Evolutionary conservation across 2,113 vertebrate genomes (phyloP).

Genomic region (Dryoscopus gambensis): DNA sequence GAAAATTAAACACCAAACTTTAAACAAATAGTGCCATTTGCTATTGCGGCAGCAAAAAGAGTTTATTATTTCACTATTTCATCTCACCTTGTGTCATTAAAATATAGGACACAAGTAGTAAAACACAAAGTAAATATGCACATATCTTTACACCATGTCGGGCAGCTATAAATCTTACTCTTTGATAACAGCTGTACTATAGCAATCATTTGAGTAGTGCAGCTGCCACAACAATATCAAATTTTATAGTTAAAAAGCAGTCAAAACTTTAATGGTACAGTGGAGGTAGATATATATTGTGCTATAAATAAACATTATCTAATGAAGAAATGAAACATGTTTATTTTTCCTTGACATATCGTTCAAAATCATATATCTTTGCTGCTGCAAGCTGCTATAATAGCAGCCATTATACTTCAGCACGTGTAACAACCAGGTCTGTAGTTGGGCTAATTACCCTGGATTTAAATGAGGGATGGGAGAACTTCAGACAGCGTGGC

Average conservation of each 20-base stretch:
- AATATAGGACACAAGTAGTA: slow-evolving; percentile 73
- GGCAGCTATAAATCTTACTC: slow-evolving; percentile 73
- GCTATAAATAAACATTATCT: slow-evolving; percentile 80
- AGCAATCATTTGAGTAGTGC: slow-evolving; percentile 74
- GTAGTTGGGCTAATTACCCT: slow-evolving; percentile 64
- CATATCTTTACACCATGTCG: slow-evolving; percentile 73
- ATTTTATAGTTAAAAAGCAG: slow-evolving; percentile 82
- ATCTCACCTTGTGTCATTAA: slow-evolving; percentile 77
- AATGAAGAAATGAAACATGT: slow-evolving; percentile 78
- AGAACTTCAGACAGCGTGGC: slow-evolving; percentile 27
- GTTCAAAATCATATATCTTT: slow-evolving; percentile 68
- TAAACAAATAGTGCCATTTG: slow-evolving; percentile 1
- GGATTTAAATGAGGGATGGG: slow-evolving; percentile 53
- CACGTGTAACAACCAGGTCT: slow-evolving; percentile 54
- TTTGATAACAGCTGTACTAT: slow-evolving; percentile 76
- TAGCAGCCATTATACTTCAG: slow-evolving; percentile 67
- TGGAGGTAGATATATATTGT: slow-evolving; percentile 73
- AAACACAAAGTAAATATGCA: slow-evolving; percentile 79
- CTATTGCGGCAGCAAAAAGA: slow-evolving; percentile 36
- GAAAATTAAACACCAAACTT: slow-evolving; percentile 30
- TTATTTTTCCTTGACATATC: slow-evolving; percentile 70
- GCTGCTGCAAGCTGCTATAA: slow-evolving; percentile 62
- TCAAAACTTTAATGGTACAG: slow-evolving; percentile 79
- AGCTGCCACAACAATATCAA: slow-evolving; percentile 81
- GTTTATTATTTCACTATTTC: slow-evolving; percentile 70